Percentiles rank a stretch among this genome's conserved stretches.
phyloP scores from a whole-genome alignment of 2,888 invertebrate genomes.

The Thymelicus lineola region DNA sequence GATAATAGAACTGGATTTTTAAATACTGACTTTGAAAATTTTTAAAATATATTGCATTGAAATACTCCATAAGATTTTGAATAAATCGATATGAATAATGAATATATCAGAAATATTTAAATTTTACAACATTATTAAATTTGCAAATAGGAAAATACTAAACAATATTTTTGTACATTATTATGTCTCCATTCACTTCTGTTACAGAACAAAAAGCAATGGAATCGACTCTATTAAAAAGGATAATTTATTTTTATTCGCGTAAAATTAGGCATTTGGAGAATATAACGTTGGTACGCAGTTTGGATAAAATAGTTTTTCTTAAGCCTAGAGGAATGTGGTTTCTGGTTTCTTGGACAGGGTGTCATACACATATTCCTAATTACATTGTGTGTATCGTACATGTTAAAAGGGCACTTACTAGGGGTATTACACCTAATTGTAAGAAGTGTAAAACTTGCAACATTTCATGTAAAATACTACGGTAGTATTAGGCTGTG shows the following conservation, averaged over 20 bases:
- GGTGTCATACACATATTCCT: conserved; percentile 46
- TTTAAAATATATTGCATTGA: neutral
- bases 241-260: neutral
- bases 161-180: conserved; percentile 2
- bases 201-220: conserved; percentile 1
- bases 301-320: conserved; percentile 36
- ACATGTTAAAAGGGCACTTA: conserved; percentile 76
- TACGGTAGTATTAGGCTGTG: conserved; percentile 5
- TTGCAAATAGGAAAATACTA: neutral
- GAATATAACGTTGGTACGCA: neutral
- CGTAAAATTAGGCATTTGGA: conserved; percentile 15
- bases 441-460: conserved; percentile 40
- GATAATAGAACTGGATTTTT: neutral
- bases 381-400: conserved; percentile 38
- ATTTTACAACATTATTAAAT: conserved; percentile 5
- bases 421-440: conserved; percentile 54
- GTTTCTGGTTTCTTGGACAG: conserved; percentile 57
- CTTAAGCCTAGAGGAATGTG: conserved; percentile 82
- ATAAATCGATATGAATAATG: conserved; percentile 16
- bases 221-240: neutral
- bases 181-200: neutral
- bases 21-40: conserved; percentile 2
- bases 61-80: neutral
- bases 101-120: conserved; percentile 17
- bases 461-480: conserved; percentile 38